Evolutionary conservation across 2,888 invertebrate species (phyloP).

Genomic region (Julus scandinavius): DNA sequence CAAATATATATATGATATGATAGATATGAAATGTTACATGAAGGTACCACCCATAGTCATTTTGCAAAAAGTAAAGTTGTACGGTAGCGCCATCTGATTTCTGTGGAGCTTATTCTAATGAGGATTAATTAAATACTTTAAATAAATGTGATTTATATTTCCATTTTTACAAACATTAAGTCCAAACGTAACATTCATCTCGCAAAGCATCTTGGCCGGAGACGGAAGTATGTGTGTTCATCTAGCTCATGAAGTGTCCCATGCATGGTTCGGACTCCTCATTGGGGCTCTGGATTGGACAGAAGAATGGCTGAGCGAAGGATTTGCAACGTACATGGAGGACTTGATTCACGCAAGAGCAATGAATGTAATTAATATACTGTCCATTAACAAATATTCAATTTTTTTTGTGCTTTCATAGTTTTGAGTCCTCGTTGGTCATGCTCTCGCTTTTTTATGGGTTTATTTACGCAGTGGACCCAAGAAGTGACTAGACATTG

Average conservation of each 20-base stretch:
- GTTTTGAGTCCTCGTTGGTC: too few species aligned
- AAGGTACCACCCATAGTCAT: too few species aligned
- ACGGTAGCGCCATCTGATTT: too few species aligned
- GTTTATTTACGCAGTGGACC: constrained; percentile 51
- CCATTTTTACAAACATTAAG: constrained; percentile 59
- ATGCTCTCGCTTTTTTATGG: neutral
- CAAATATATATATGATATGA: too few species aligned
- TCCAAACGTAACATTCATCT: constrained; percentile 66
- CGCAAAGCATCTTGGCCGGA: constrained; percentile 64
- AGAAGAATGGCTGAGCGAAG: constrained; percentile 69
- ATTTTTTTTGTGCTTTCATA: too few species aligned
- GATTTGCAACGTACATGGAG: constrained; percentile 67
- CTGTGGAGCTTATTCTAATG: too few species aligned
- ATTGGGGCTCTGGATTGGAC: constrained; percentile 68
- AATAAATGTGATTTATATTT: too few species aligned
- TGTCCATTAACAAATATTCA: neutral
- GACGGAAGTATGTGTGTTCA: constrained; percentile 63
- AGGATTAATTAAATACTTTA: too few species aligned
- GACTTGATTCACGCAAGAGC: constrained; percentile 64
- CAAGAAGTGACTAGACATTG: constrained; percentile 57
- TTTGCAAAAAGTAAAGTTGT: too few species aligned
- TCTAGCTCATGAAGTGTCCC: constrained; percentile 66
- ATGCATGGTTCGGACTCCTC: constrained; percentile 67
- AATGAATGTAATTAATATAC: constrained; percentile 59
- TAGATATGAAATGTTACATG: too few species aligned